phyloP scores from a whole-genome alignment of 2,888 invertebrate species.

The Caenorhabditis doughertyi region DNA sequence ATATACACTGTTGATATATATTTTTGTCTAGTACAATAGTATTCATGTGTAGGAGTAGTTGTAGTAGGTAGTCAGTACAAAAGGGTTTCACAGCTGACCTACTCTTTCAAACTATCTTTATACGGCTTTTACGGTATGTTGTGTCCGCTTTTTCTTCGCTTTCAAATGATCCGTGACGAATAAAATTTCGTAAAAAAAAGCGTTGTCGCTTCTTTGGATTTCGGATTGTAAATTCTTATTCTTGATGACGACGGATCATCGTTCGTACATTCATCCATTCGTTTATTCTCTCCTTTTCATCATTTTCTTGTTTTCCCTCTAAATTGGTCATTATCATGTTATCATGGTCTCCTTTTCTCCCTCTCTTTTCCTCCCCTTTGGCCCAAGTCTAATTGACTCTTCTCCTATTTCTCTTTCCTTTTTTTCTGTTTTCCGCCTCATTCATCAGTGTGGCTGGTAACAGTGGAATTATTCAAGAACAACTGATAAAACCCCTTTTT shows the following conservation, averaged over 20 bases:
- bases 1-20: constrained; percentile 27
- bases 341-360: constrained; percentile 29
- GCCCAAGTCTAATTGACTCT: constrained; percentile 35
- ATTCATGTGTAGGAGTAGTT: constrained; percentile 4
- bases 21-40: constrained; percentile 29
- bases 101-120: constrained; percentile 11
- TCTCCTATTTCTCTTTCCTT: constrained; percentile 4
- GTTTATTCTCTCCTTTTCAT: neutral
- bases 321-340: constrained; percentile 54
- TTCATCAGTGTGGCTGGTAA: constrained; percentile 37
- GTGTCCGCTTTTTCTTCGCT: neutral
- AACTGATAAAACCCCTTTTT: constrained; percentile 39
- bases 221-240: constrained; percentile 14
- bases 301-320: constrained; percentile 52
- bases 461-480: constrained; percentile 36
- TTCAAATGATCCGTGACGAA: constrained; percentile 35
- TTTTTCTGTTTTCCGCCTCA: constrained; percentile 10
- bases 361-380: constrained; percentile 1
- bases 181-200: neutral
- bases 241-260: constrained; percentile 8
- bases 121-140: constrained; percentile 13
- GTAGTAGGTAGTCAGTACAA: constrained; percentile 5
- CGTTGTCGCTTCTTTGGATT: constrained; percentile 5
- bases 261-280: neutral
- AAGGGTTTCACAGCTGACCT: constrained; percentile 31